These are phyloP conservation scores for Rhabdomys pumilio DNA, from an alignment of 2,797 vertebrate genomes.

Conservation along the genomic window DNA sequence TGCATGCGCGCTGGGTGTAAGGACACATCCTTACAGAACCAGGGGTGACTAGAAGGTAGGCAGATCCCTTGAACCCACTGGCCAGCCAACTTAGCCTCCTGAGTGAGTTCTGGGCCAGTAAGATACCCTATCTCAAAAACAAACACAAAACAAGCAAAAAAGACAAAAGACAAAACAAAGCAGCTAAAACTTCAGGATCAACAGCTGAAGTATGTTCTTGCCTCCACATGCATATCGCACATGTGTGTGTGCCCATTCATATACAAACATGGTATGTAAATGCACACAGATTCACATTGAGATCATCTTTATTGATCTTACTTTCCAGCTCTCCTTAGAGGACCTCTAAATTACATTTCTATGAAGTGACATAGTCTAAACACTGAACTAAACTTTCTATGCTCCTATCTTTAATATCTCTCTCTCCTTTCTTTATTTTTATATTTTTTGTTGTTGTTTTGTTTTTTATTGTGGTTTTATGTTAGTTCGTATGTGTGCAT, in stretches of 20 bases:
- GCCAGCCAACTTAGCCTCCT: background rate
- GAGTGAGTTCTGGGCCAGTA: no score
- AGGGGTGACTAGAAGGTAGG: background rate
- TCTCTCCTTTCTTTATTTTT: background rate
- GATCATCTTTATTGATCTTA: conserved; percentile 34
- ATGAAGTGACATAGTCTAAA: background rate
- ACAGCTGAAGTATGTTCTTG: background rate
- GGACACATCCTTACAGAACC: background rate
- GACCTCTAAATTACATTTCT: background rate
- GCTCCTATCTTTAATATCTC: background rate
- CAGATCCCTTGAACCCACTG: background rate
- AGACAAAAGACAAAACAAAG: background rate
- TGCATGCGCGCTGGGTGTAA: background rate
- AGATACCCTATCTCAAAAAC: background rate
- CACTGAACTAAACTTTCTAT: background rate
- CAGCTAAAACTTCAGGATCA: background rate
- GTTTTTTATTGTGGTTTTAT: background rate
- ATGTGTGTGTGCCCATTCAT: background rate
- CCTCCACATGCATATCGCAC: background rate
- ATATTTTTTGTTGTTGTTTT: background rate
- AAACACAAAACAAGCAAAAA: background rate
- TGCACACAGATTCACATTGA: background rate
- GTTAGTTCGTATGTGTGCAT: background rate
- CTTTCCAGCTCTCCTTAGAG: conserved; percentile 4
- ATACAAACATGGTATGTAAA: background rate